Conservation (phyloP, 1,140 invertebrate species). For the Sminthurides bifidus region DNA sequence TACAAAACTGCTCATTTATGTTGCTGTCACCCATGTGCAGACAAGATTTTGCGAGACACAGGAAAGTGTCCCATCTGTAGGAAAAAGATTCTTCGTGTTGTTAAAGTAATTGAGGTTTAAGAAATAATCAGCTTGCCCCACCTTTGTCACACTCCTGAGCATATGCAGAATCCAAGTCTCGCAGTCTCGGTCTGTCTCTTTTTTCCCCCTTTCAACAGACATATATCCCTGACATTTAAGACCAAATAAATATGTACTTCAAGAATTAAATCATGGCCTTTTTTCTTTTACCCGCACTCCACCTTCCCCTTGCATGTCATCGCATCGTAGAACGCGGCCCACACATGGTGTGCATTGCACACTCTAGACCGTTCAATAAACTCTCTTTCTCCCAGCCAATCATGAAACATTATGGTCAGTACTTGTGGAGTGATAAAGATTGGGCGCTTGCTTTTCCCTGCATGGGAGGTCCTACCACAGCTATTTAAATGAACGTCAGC, state of each 20-base stretch:
- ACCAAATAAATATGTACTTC: neutral
- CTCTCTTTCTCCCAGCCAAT: no score
- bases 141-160: neutral
- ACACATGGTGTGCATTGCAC: no score
- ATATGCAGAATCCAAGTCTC: neutral
- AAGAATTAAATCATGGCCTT: neutral
- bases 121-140: neutral
- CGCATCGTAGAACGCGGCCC: no score
- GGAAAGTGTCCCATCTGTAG: constrained; percentile 29
- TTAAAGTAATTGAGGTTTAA: constrained; percentile 24
- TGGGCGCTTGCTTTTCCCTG: no score
- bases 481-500: no score
- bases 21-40: constrained; percentile 22
- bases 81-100: constrained; percentile 17
- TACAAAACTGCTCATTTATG: constrained; percentile 22
- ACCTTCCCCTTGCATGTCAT: no score
- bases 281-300: neutral
- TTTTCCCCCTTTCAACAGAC: neutral
- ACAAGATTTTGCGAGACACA: constrained; percentile 24
- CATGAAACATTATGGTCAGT: no score
- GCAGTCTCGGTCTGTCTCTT: neutral
- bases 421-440: no score
- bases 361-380: no score
- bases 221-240: neutral
- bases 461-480: no score